A percentile compares a stretch with the other conserved stretches of the same genome.
Evolutionary conservation across 2,113 vertebrate species (phyloP).

Genomic region (Zosterops pallidus): DNA sequence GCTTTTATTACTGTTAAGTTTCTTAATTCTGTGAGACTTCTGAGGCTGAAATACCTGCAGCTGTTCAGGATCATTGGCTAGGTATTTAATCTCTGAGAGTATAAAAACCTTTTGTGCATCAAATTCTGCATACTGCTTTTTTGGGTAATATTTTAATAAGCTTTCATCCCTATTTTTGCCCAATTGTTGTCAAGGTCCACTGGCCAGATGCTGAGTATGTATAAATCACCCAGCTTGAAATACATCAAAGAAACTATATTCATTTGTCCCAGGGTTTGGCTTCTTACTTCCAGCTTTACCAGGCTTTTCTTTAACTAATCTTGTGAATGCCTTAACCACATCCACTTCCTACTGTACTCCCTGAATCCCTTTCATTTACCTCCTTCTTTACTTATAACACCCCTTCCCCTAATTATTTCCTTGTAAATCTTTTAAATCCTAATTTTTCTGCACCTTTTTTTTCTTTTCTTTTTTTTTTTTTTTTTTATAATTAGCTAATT

Average conservation of each 20-base stretch:
- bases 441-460: neutral
- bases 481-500: slow-evolving; percentile 15
- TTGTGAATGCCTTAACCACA: slow-evolving; percentile 26
- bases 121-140: neutral
- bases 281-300: slow-evolving; percentile 24
- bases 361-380: slow-evolving; percentile 44
- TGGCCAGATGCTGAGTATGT: neutral
- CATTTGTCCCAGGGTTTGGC: neutral
- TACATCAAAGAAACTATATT: slow-evolving; percentile 1
- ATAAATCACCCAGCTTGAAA: neutral
- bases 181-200: neutral
- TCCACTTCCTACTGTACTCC: slow-evolving; percentile 15
- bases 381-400: slow-evolving; percentile 48
- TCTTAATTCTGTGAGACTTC: neutral
- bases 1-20: neutral
- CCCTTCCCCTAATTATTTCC: slow-evolving; percentile 30
- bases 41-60: neutral
- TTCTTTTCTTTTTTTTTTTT: neutral
- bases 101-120: neutral
- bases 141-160: neutral
- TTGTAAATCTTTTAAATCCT: slow-evolving; percentile 52
- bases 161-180: neutral
- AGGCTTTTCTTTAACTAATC: slow-evolving; percentile 36
- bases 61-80: neutral
- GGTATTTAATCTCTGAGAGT: neutral